Percentiles rank a stretch among this genome's conserved stretches.
Evolutionary conservation across 2,113 vertebrate genomes (phyloP).

Genomic region (Indri indri): DNA sequence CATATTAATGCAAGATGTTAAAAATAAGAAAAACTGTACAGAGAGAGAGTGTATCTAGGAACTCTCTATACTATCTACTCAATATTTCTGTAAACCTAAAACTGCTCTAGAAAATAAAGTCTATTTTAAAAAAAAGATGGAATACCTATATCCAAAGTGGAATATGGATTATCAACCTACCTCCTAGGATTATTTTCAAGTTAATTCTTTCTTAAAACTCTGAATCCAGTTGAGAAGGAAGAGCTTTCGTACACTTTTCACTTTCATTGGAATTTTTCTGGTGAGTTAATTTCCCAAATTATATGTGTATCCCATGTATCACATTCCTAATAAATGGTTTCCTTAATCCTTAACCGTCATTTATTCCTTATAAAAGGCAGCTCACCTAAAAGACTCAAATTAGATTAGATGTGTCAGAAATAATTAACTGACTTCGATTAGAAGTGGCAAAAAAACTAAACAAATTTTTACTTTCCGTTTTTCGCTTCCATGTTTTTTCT

Average conservation of each 20-base stretch:
- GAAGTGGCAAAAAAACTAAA: slow-evolving; percentile 44
- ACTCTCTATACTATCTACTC: neutral
- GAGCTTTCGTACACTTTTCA: neutral
- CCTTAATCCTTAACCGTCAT: neutral
- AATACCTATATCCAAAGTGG: neutral
- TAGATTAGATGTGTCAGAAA: slow-evolving; percentile 55
- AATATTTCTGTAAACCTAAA: neutral
- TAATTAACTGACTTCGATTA: slow-evolving; percentile 66
- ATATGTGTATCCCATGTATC: slow-evolving; percentile 1
- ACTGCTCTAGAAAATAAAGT: neutral
- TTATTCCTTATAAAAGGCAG: neutral
- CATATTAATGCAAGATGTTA: neutral
- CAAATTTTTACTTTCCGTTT: slow-evolving; percentile 64
- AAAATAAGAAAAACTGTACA: neutral
- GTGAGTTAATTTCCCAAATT: slow-evolving; percentile 57
- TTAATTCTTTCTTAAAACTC: neutral
- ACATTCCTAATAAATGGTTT: slow-evolving; percentile 60
- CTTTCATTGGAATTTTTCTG: slow-evolving; percentile 29
- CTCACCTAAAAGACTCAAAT: slow-evolving; percentile 29
- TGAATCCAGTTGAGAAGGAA: neutral
- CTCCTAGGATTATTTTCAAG: neutral
- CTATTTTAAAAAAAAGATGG: neutral
- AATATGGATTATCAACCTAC: neutral
- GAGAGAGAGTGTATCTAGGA: neutral
- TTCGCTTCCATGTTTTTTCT: slow-evolving; percentile 65